Evolutionary conservation across 2,113 vertebrate genomes (phyloP).

Genomic region (Cebidichthys violaceus): DNA sequence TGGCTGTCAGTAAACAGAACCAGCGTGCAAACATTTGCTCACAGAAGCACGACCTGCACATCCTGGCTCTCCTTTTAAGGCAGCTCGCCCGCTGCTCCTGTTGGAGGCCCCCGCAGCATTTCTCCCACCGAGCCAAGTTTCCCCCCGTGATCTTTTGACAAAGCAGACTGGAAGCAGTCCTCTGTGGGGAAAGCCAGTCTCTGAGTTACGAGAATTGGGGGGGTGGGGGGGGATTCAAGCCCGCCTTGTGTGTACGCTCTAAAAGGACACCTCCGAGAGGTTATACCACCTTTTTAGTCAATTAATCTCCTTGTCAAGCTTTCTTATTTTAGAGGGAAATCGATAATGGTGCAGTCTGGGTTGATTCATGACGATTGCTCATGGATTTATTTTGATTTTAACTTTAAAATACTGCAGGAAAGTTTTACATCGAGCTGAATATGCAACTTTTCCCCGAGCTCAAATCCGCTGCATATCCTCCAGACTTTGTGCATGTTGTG

Average conservation of each 20-base stretch:
- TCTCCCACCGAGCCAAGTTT: conserved; percentile 47
- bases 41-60: conserved; percentile 63
- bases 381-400: background rate
- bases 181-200: conserved; percentile 20
- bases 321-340: background rate
- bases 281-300: background rate
- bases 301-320: background rate
- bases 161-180: conserved; percentile 28
- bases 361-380: background rate
- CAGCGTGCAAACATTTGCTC: conserved; percentile 65
- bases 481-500: conserved; percentile 41
- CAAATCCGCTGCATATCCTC: background rate
- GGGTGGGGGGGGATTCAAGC: background rate
- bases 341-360: background rate
- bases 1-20: conserved; percentile 61
- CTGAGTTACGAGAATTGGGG: conserved; percentile 15
- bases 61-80: conserved; percentile 79
- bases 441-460: background rate
- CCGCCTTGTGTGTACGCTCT: conserved; percentile 6
- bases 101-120: conserved; percentile 37
- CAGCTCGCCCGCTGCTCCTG: conserved; percentile 25
- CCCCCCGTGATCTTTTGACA: conserved; percentile 49
- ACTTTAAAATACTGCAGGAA: background rate
- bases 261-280: conserved; percentile 4
- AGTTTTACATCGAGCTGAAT: background rate